Base-by-base conservation (phyloP, 2,888 invertebrate genomes). In the Panzeria rudis region DNA sequence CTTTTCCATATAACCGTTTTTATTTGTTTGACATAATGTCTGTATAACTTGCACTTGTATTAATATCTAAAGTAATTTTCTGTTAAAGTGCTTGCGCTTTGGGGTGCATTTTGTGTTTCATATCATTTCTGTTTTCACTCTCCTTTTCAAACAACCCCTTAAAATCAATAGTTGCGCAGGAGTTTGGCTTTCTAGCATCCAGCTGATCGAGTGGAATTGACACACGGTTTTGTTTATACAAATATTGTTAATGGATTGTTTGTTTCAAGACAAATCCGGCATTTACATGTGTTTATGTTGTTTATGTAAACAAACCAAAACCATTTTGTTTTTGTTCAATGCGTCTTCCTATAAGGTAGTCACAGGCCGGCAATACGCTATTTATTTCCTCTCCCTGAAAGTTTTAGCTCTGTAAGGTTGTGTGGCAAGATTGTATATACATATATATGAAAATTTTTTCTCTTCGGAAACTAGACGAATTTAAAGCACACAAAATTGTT, bases 151-250 rank as follows among this genome's bases (percentile, higher is more conserved):
- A 73, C 82, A 78, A 75, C 77, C 77, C 78, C 32, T 56, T n/a
- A 38, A 62, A 88, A 88, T 89, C 89, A 54, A 89, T 89, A 87
- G 62, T 73, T 87, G 87, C 88, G 88, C 88, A 81, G 77, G 88
- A 89, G 89, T 88, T 66, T 72, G 72, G 15, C 56, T 50, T 78
- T 32, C 17, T 13, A 17, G 11, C 1, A 15, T 88, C 80, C 88
- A 89, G 88, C 88, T 89, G 89, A 87, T 89, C 79, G 79, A 32
- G 15, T 80, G 82, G 86, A 78, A 83, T 85, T 86, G 86, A 78
- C 86, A 86, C 71, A 54, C n/a, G 35, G 25, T 50, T 76, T 68
- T 84, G 35, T 82, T 72, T 72, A n/a, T n/a, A 61, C 29, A 61
- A 75, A 20, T 75, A 23, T 56, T 73, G 29, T 44, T 38, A 23